Evolutionary conservation across 2,797 vertebrate species (phyloP), one percentile per base, ranked within the genome.

Genomic region (Cheirogaleus major): DNA sequence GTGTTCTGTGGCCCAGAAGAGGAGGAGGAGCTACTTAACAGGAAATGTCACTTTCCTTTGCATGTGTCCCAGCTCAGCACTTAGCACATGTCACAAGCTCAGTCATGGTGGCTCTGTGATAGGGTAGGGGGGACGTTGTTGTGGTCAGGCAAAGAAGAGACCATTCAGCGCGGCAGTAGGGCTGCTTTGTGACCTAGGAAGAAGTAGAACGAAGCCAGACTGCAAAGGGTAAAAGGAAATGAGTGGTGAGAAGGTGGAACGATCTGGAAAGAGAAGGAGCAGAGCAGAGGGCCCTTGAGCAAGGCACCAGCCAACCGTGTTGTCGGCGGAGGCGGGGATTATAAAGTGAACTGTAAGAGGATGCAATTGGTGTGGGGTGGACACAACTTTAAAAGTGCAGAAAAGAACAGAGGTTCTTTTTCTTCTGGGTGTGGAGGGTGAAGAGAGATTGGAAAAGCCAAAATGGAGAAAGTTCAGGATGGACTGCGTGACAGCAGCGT

Each of bases 401-500:
- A 35, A 75, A 38, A 12, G 48, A 27, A 27, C 17, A 11, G 55
- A 23, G 18, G 61, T 63, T 63, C 25, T 6, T 81, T 35, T 70
- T 75, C 43, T 80, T 89, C 70, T 81, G 57, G 25, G n/a, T 22
- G 48, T 52, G 43, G 38, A 30, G 6, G 11, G 57, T 32, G 23
- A 79, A 63, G 69, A 63, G 65, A 70, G 48, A 41, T 12, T 65
- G 14, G 70, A 88, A 25, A 41, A 25, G 35, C 27, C 4, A 13
- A 18, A 73, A 45, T 27, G 11, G 50, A 23, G 65, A 35, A 65
- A n/a, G 79, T 6, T 52, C 7, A 50, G 59, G 13, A 30, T 11
- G 17, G 45, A 50, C 45, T 23, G 3, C 2, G 1, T 9, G 61
- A 52, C 25, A 2, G 23, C 2, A 0, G 23, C 2, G 0, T 22